Conservation (phyloP, 2,797 vertebrate species). For the Fistularia commersonii region DNA sequence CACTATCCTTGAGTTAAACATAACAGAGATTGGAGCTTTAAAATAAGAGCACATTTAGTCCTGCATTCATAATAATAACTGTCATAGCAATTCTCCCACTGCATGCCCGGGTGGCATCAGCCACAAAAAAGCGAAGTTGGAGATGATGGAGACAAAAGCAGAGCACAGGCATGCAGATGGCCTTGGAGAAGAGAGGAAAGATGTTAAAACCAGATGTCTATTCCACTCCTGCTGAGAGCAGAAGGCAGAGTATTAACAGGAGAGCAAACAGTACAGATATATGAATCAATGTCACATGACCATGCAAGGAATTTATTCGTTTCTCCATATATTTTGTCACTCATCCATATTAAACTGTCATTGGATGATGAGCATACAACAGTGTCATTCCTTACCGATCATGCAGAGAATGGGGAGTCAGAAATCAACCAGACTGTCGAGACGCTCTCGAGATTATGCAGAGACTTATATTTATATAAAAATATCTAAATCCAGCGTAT, state of each 20-base stretch:
- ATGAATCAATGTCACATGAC: conserved; percentile 23
- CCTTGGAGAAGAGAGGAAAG: conserved; percentile 32
- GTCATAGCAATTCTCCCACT: conserved; percentile 10
- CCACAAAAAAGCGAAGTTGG: conserved; percentile 29
- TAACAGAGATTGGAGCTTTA: conserved; percentile 17
- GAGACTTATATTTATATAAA: conserved; percentile 1
- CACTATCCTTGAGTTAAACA: conserved; percentile 43
- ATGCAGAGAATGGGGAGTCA: conserved; percentile 8
- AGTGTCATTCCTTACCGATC: conserved; percentile 23
- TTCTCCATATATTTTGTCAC: conserved; percentile 19
- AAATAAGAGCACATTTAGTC: conserved; percentile 37
- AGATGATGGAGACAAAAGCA: conserved; percentile 11
- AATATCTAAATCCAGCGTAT: too few relatives aligned
- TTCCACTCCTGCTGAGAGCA: conserved; percentile 28
- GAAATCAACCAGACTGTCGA: conserved; percentile 8
- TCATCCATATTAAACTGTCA: conserved; percentile 22
- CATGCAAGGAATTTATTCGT: conserved; percentile 11
- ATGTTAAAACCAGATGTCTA: conserved; percentile 50
- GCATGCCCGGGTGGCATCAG: conserved; percentile 43
- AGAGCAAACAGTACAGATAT: conserved; percentile 28
- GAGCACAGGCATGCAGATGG: conserved; percentile 25
- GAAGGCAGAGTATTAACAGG: conserved; percentile 23
- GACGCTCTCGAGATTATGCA: not conserved
- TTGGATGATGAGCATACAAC: conserved; percentile 18
- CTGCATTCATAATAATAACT: conserved; percentile 41